Evolutionary conservation across 1,140 invertebrate species (phyloP).

Genomic region (Zophobas morio): DNA sequence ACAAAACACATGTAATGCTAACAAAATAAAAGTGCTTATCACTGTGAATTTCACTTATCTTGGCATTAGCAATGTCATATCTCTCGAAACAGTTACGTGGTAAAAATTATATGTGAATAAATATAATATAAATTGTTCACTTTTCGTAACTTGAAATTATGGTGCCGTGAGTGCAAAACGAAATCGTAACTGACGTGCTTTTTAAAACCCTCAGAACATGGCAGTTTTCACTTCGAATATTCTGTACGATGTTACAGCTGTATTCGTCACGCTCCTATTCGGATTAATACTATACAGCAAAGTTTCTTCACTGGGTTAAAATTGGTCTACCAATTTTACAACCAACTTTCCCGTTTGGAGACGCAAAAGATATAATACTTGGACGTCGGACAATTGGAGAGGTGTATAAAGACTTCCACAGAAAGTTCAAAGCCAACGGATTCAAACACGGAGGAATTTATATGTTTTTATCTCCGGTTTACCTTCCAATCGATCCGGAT

Average conservation of each 20-base stretch:
- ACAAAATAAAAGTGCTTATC: too few relatives aligned
- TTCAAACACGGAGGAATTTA: constrained; percentile 64
- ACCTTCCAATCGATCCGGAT: constrained; percentile 64
- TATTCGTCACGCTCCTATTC: not conserved
- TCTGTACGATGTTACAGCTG: not conserved
- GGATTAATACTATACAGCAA: constrained; percentile 52
- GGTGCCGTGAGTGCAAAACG: too few relatives aligned
- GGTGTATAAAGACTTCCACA: constrained; percentile 55
- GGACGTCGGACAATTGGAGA: constrained; percentile 54
- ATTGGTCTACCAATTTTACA: constrained; percentile 59
- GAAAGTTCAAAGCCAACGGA: constrained; percentile 52
- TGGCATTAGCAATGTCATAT: too few relatives aligned
- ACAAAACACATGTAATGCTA: too few relatives aligned
- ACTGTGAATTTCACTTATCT: too few relatives aligned
- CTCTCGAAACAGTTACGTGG: too few relatives aligned
- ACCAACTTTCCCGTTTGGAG: constrained; percentile 46
- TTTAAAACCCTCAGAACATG: not conserved
- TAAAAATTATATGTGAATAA: too few relatives aligned
- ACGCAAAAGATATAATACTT: constrained; percentile 45
- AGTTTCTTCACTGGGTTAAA: constrained; percentile 59
- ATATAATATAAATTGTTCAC: too few relatives aligned
- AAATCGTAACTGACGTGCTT: too few relatives aligned
- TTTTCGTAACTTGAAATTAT: too few relatives aligned
- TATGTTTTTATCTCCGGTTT: constrained; percentile 15
- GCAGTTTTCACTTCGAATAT: not conserved